Conservation (phyloP, 2,113 vertebrate species). For the Monarcha castaneiventris region DNA sequence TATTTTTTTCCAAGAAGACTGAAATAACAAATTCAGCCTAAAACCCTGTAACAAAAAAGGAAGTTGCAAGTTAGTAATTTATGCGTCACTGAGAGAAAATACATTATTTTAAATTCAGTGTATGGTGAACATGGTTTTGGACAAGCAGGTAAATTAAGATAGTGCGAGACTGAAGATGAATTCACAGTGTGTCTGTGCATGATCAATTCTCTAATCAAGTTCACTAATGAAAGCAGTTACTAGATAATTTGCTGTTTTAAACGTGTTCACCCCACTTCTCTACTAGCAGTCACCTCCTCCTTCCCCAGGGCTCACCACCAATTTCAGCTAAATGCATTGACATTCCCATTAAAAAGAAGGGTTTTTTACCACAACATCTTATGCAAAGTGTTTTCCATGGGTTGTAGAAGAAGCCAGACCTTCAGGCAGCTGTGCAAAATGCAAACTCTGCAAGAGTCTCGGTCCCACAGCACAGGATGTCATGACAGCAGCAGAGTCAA, state of each 20-base stretch:
- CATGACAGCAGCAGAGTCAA: not conserved
- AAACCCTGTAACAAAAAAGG: constrained; percentile 21
- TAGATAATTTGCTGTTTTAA: not conserved
- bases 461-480: not conserved
- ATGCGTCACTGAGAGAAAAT: not conserved
- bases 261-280: constrained; percentile 13
- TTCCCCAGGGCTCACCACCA: constrained; percentile 5
- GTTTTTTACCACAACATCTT: constrained; percentile 67
- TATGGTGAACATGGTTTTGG: not conserved
- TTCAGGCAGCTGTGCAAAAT: constrained; percentile 55
- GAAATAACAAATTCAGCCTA: constrained; percentile 60
- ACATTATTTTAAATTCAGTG: not conserved
- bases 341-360: not conserved
- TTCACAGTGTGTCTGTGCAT: not conserved
- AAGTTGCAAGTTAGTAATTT: constrained; percentile 19
- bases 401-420: constrained; percentile 59
- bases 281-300: not conserved
- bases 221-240: not conserved
- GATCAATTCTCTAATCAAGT: not conserved
- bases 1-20: constrained; percentile 66
- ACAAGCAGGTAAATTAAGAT: not conserved
- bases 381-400: constrained; percentile 65
- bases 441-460: constrained; percentile 23
- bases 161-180: not conserved
- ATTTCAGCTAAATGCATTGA: constrained; percentile 44